Conservation (phyloP, 2,888 invertebrate genomes). For the Ornithoptera alexandrae region DNA sequence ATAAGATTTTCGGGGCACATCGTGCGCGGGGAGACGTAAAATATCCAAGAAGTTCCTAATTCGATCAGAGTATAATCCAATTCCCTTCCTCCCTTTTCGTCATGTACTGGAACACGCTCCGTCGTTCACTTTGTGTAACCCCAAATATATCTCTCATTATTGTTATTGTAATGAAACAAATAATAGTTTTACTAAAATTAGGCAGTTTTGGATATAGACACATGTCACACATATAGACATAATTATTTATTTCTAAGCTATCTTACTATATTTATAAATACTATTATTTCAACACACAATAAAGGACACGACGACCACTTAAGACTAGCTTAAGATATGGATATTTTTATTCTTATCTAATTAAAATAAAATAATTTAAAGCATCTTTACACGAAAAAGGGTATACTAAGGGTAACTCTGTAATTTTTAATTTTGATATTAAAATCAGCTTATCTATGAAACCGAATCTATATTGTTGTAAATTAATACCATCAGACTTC, state of each 20-base stretch:
- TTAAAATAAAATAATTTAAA: too few species aligned
- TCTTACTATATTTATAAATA: too few species aligned
- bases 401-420: too few species aligned
- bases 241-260: too few species aligned
- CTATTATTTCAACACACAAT: too few species aligned
- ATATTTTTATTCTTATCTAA: too few species aligned
- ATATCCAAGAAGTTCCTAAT: conserved; percentile 66
- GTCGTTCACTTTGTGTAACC: conserved; percentile 1
- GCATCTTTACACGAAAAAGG: too few species aligned
- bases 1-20: conserved; percentile 46
- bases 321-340: too few species aligned
- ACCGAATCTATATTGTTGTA: neutral
- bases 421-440: neutral
- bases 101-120: neutral
- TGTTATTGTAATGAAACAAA: neutral
- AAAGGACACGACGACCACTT: too few species aligned
- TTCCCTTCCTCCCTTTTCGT: conserved; percentile 48
- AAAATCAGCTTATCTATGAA: neutral
- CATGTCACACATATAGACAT: too few species aligned
- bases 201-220: too few species aligned
- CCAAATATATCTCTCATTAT: neutral
- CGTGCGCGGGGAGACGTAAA: conserved; percentile 54
- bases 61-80: conserved; percentile 68
- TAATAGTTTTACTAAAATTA: too few species aligned
- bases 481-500: neutral